A percentile compares a stretch with the other conserved stretches of the same genome.
These are phyloP conservation scores for Eumaeus atala DNA, from an alignment of 1,140 invertebrate species.

Conservation along the genomic window DNA sequence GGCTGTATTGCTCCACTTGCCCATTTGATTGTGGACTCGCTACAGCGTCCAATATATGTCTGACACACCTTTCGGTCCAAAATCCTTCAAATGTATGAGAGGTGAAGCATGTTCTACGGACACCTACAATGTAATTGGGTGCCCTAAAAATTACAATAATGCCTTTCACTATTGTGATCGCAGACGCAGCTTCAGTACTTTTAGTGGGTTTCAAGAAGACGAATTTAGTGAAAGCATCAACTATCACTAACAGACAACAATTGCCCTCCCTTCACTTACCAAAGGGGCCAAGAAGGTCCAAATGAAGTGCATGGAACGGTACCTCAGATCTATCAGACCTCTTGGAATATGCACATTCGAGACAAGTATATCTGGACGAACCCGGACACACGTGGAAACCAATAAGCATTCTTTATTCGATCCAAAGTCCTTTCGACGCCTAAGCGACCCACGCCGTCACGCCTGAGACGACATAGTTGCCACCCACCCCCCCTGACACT, in stretches of 20 bases:
- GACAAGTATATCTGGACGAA: conserved; percentile 33
- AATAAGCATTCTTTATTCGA: conserved; percentile 27
- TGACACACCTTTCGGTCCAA: conserved; percentile 21
- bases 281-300: conserved; percentile 4
- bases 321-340: conserved; percentile 15
- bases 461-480: conserved; percentile 23
- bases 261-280: not conserved
- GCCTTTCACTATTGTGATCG: conserved; percentile 23
- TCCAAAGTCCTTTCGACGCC: conserved; percentile 26
- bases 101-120: conserved; percentile 30
- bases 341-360: conserved; percentile 26
- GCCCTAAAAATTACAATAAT: conserved; percentile 27
- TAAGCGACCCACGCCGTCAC: conserved; percentile 30
- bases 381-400: conserved; percentile 29
- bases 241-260: no score
- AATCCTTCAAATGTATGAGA: conserved; percentile 26
- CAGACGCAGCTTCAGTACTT: conserved; percentile 24
- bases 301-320: conserved; percentile 19
- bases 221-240: no score
- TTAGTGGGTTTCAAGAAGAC: conserved; percentile 1
- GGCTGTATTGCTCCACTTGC: conserved; percentile 32
- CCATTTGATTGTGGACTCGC: conserved; percentile 30
- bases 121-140: conserved; percentile 27
- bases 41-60: conserved; percentile 31
- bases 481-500: conserved; percentile 26